A percentile compares a stretch with the other conserved stretches of the same genome.
phyloP scores from a whole-genome alignment of 2,797 vertebrate species.

The Enteromius anoplus region DNA sequence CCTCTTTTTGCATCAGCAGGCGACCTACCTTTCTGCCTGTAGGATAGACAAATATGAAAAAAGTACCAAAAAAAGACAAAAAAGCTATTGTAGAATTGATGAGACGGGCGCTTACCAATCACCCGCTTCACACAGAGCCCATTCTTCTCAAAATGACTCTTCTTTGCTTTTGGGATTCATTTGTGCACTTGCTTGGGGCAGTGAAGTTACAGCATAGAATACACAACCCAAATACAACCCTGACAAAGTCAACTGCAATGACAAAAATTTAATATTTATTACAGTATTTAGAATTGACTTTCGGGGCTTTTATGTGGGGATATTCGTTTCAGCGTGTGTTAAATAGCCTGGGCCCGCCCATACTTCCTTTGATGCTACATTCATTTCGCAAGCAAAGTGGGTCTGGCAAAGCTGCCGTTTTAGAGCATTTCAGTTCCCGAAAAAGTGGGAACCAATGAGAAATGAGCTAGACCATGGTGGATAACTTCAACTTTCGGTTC shows the following conservation, averaged over 20 bases:
- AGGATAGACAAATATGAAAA: not conserved
- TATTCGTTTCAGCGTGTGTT: not conserved
- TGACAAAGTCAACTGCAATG: slow-evolving; percentile 1
- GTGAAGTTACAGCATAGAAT: not conserved
- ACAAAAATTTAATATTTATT: not conserved
- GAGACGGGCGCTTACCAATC: not conserved
- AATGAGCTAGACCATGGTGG: too few relatives aligned
- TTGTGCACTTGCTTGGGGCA: slow-evolving; percentile 1
- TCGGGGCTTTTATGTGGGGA: not conserved
- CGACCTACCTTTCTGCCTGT: not conserved
- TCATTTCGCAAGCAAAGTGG: too few relatives aligned
- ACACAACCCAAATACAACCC: not conserved
- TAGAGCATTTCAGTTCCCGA: too few relatives aligned
- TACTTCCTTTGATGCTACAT: too few relatives aligned
- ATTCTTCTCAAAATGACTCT: slow-evolving; percentile 22
- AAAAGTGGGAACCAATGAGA: too few relatives aligned
- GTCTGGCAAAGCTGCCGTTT: too few relatives aligned
- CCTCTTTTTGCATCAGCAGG: not conserved
- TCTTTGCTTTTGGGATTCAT: not conserved
- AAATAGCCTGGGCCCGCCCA: not conserved
- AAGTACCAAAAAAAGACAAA: not conserved
- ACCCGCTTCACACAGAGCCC: not conserved
- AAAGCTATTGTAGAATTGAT: slow-evolving; percentile 7
- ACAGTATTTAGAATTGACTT: not conserved
- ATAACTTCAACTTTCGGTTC: too few relatives aligned